Conservation (phyloP, 2,888 invertebrate species). For the Tethea ocularis region DNA sequence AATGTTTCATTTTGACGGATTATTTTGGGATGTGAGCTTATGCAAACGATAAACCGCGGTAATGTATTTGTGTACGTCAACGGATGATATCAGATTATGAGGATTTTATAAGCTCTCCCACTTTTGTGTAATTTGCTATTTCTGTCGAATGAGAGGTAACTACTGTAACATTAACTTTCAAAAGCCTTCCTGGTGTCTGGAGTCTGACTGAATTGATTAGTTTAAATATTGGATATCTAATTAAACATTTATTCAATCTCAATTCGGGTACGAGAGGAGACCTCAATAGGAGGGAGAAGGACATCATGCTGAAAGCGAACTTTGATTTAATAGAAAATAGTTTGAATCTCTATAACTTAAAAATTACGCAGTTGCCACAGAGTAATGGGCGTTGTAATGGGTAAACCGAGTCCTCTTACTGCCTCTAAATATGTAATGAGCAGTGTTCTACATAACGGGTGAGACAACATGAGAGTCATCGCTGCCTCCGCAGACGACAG, state of each 20-base stretch:
- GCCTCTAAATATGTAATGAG: constrained; percentile 8
- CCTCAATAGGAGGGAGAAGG: no score
- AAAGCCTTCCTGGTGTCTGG: no score
- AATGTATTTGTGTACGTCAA: constrained; percentile 10
- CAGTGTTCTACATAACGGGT: constrained; percentile 20
- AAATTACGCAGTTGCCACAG: background rate
- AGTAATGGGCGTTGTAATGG: background rate
- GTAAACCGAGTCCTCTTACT: background rate
- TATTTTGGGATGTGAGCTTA: background rate
- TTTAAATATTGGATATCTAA: no score
- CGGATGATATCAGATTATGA: background rate
- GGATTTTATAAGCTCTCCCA: background rate
- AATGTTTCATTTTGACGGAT: constrained; percentile 6
- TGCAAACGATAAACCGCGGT: background rate
- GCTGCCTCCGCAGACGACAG: constrained; percentile 40
- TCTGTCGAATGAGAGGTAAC: no score
- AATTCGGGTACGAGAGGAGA: no score
- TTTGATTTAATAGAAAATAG: background rate
- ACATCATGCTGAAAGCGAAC: no score
- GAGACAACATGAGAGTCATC: constrained; percentile 40
- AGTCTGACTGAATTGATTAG: no score
- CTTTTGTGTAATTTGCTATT: background rate
- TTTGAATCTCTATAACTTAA: no score
- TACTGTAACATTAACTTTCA: no score
- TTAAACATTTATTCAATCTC: no score